Conservation (phyloP, 2,113 vertebrate genomes). For the Panurus biarmicus region DNA sequence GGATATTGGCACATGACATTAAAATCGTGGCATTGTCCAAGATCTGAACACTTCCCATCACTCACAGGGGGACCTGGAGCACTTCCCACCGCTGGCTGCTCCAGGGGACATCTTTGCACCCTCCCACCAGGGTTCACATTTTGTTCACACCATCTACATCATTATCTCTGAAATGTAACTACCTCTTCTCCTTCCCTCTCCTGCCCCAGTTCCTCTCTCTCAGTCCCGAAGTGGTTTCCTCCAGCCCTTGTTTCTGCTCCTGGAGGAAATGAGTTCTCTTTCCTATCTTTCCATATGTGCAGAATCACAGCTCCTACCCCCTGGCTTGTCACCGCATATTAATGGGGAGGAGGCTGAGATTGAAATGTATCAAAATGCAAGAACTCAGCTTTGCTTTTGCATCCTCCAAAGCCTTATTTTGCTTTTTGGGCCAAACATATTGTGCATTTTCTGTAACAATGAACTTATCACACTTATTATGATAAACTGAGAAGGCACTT, state of each 20-base stretch:
- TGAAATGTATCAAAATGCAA: slow-evolving; percentile 19
- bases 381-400: slow-evolving; percentile 12
- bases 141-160: fast-evolving
- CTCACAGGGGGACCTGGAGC: not conserved
- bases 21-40: not conserved
- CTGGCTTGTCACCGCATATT: not conserved
- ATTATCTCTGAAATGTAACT: not conserved
- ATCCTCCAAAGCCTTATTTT: slow-evolving; percentile 34
- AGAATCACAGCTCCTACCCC: not conserved
- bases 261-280: slow-evolving; percentile 16
- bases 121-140: not conserved
- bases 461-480: slow-evolving; percentile 22
- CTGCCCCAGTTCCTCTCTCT: not conserved
- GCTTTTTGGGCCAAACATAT: slow-evolving; percentile 30
- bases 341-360: slow-evolving; percentile 28
- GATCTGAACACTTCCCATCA: fast-evolving
- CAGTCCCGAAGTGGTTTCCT: not conserved
- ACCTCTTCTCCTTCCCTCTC: not conserved
- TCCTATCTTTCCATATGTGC: slow-evolving; percentile 33
- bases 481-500: slow-evolving; percentile 39
- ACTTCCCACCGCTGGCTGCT: fast-evolving
- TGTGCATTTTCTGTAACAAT: slow-evolving; percentile 51
- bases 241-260: not conserved
- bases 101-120: fast-evolving
- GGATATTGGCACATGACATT: fast-evolving